Conservation (phyloP, 2,797 vertebrate genomes). For the Xiphophorus birchmanni region DNA sequence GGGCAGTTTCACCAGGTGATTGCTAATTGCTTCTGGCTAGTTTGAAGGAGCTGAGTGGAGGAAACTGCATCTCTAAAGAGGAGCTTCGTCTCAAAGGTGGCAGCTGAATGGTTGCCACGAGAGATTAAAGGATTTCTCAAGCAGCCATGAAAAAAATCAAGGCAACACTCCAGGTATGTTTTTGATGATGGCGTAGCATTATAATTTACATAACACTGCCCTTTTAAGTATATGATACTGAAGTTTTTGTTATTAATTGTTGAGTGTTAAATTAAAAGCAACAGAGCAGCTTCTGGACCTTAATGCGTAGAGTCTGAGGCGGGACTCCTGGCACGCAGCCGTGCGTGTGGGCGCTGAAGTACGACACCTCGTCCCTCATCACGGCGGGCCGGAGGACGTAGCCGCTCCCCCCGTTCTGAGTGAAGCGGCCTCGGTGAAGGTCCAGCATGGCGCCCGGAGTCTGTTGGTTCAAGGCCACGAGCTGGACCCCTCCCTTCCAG, state of each 20-base stretch:
- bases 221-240: background rate
- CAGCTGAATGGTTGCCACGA: too few species aligned
- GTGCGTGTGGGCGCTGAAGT: conserved; percentile 96
- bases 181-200: too few species aligned
- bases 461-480: conserved; percentile 97
- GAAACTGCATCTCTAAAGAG: too few species aligned
- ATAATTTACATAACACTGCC: too few species aligned
- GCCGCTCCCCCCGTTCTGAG: conserved; percentile 94
- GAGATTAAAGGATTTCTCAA: too few species aligned
- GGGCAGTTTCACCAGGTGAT: too few species aligned
- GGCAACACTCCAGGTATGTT: too few species aligned
- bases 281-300: conserved; percentile 65
- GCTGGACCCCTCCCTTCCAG: conserved; percentile 98
- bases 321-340: conserved; percentile 95
- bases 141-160: too few species aligned
- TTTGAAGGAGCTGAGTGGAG: too few species aligned
- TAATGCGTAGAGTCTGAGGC: conserved; percentile 91
- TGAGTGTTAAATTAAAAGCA: background rate
- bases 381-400: conserved; percentile 92
- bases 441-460: conserved; percentile 97
- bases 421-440: conserved; percentile 94
- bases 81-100: too few species aligned
- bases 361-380: conserved; percentile 96
- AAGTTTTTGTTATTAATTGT: background rate
- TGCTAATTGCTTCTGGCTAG: too few species aligned